Conservation (phyloP, 2,888 invertebrate species). For the Drosophila mettleri region DNA sequence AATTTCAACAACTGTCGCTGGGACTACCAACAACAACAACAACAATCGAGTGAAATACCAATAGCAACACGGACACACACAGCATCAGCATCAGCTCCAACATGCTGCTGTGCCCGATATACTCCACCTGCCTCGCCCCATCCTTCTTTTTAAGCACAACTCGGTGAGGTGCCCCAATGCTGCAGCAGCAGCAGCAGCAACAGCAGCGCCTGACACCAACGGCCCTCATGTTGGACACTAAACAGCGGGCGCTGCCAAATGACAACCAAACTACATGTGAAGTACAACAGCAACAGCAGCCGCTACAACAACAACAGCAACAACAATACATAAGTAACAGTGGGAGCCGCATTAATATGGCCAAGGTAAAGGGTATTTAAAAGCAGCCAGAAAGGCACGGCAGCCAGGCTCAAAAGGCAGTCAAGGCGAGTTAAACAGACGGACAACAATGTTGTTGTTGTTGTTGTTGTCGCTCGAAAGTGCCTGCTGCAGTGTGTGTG, state of each 20-base stretch:
- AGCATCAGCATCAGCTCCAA: slow-evolving; percentile 35
- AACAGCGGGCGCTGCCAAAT: slow-evolving; percentile 82
- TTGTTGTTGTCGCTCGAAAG: slow-evolving; percentile 39
- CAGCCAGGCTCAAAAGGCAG: slow-evolving; percentile 35
- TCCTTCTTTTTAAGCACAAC: neutral
- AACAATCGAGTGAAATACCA: slow-evolving; percentile 61
- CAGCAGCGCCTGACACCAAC: slow-evolving; percentile 73
- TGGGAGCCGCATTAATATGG: slow-evolving; percentile 81
- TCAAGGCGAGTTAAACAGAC: slow-evolving; percentile 58
- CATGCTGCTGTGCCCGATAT: slow-evolving; percentile 12
- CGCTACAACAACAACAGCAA: slow-evolving; percentile 35
- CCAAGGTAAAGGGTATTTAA: slow-evolving; percentile 80
- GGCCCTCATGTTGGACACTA: slow-evolving; percentile 81
- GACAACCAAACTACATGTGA: slow-evolving; percentile 79
- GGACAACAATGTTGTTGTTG: slow-evolving; percentile 34
- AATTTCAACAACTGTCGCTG: slow-evolving; percentile 83
- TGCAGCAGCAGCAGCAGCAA: slow-evolving; percentile 29
- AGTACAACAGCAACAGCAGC: slow-evolving; percentile 76
- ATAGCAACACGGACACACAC: slow-evolving; percentile 47
- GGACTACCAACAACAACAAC: slow-evolving; percentile 49
- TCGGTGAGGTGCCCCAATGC: slow-evolving; percentile 32
- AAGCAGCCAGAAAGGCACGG: slow-evolving; percentile 66
- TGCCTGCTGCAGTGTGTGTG: slow-evolving; percentile 62
- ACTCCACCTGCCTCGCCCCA: slow-evolving; percentile 4
- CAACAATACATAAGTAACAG: slow-evolving; percentile 60